phyloP scores from a whole-genome alignment of 2,113 vertebrate species.

The Ceuthmochares aereus region DNA sequence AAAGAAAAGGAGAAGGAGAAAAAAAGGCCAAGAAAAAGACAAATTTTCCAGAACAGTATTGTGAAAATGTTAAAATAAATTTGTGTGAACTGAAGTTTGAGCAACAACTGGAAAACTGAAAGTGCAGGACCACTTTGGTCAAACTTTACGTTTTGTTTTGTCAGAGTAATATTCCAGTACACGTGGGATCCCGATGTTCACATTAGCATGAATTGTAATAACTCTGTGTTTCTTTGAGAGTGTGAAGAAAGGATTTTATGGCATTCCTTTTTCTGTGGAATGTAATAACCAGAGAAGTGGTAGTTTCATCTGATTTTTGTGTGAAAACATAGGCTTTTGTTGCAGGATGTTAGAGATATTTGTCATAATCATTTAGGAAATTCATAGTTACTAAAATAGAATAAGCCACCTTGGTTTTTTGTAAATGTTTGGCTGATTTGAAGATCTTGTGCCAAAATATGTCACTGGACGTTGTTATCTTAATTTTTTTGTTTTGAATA shows the following conservation, averaged over 20 bases:
- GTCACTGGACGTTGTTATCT: slow-evolving; percentile 22
- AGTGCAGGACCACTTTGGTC: neutral
- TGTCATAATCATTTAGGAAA: neutral
- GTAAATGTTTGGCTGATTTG: slow-evolving; percentile 41
- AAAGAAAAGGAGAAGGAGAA: neutral
- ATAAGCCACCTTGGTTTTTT: neutral
- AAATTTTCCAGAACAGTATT: neutral
- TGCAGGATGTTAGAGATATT: neutral
- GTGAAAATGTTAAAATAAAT: neutral
- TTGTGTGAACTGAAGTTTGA: neutral
- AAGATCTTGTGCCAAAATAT: neutral
- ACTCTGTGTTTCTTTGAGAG: neutral
- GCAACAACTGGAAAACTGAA: neutral
- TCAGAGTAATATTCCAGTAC: neutral
- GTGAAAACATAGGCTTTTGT: neutral
- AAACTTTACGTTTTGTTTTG: neutral
- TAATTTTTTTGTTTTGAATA: slow-evolving; percentile 49
- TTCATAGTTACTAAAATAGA: slow-evolving; percentile 33
- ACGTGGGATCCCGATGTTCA: neutral
- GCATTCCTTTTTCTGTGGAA: neutral
- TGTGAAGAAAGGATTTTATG: neutral
- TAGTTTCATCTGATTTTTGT: neutral
- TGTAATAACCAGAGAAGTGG: neutral
- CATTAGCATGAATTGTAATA: neutral
- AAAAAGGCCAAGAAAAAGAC: fast-evolving